These are phyloP conservation scores for Drosophila littoralis DNA, from an alignment of 1,140 invertebrate species.

Conservation along the genomic window DNA sequence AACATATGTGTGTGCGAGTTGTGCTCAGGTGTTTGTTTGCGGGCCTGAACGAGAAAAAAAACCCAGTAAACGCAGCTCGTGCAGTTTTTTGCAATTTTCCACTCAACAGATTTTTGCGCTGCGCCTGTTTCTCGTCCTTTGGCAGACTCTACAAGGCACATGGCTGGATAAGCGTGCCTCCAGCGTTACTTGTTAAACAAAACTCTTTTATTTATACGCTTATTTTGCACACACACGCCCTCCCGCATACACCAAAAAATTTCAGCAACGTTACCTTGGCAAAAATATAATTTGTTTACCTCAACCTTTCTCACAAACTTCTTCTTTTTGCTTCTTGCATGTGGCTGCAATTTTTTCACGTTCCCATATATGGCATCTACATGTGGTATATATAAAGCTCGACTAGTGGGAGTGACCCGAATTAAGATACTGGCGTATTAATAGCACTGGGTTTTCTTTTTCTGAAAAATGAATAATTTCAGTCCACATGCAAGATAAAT, in stretches of 20 bases:
- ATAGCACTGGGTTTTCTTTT: not conserved
- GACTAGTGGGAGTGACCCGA: not conserved
- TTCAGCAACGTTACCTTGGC: slow-evolving; percentile 10
- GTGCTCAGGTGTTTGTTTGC: slow-evolving; percentile 30
- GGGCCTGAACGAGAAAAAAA: slow-evolving; percentile 37
- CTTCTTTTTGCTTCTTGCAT: slow-evolving; percentile 5
- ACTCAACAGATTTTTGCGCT: slow-evolving; percentile 66
- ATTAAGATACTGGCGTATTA: slow-evolving; percentile 1
- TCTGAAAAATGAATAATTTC: not conserved
- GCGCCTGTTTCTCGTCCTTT: not conserved
- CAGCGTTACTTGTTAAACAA: slow-evolving; percentile 48
- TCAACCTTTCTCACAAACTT: not conserved
- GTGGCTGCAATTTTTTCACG: slow-evolving; percentile 13
- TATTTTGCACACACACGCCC: slow-evolving; percentile 39
- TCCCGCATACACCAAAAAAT: not conserved
- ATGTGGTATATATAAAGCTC: not conserved
- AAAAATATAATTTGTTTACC: slow-evolving; percentile 32
- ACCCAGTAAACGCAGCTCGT: slow-evolving; percentile 64
- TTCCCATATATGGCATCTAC: not conserved
- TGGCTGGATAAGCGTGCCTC: slow-evolving; percentile 26
- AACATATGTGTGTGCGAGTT: slow-evolving; percentile 44
- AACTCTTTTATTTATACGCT: slow-evolving; percentile 71
- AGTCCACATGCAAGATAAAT: not conserved
- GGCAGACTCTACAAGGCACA: not conserved
- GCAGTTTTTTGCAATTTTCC: slow-evolving; percentile 80